A percentile compares a stretch with the other conserved stretches of the same genome.
Conservation (phyloP, 92 coral and sea anemone species). For the Parazoanthus atlanticus region DNA sequence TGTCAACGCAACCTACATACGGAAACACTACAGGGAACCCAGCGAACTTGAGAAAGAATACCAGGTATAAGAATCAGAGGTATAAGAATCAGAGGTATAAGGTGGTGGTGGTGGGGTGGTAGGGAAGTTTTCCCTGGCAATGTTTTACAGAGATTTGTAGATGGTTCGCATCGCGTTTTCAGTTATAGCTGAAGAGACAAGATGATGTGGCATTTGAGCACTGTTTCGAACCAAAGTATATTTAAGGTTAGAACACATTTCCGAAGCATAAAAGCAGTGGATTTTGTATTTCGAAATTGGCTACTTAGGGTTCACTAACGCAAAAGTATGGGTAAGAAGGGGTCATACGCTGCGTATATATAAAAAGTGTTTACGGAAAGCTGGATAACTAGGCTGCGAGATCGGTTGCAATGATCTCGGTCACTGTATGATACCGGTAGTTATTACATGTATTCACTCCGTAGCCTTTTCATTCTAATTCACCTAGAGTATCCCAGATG, state of each 20-base stretch:
- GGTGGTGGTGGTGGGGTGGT: background rate
- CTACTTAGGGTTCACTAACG: background rate
- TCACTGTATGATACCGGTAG: background rate
- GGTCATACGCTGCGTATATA: background rate
- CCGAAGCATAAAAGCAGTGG: background rate
- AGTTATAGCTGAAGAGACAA: no score
- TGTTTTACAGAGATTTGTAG: no score
- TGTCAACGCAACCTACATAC: conserved; percentile 68
- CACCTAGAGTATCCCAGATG: conserved; percentile 34
- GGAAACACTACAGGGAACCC: conserved; percentile 79
- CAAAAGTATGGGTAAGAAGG: background rate
- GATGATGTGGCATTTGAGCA: no score
- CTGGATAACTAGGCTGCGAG: background rate
- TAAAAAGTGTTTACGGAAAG: background rate
- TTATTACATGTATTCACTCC: background rate
- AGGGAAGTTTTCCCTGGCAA: no score
- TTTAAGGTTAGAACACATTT: no score
- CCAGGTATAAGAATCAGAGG: conserved; percentile 49
- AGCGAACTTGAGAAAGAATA: conserved; percentile 56
- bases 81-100: background rate
- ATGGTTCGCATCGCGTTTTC: no score
- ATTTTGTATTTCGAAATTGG: background rate
- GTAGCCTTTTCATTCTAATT: background rate
- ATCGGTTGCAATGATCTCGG: background rate
- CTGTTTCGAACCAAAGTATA: no score